Percentiles rank a stretch among this genome's conserved stretches.
phyloP scores from a whole-genome alignment of 2,888 invertebrate genomes.

The Anthoptus insignis region DNA sequence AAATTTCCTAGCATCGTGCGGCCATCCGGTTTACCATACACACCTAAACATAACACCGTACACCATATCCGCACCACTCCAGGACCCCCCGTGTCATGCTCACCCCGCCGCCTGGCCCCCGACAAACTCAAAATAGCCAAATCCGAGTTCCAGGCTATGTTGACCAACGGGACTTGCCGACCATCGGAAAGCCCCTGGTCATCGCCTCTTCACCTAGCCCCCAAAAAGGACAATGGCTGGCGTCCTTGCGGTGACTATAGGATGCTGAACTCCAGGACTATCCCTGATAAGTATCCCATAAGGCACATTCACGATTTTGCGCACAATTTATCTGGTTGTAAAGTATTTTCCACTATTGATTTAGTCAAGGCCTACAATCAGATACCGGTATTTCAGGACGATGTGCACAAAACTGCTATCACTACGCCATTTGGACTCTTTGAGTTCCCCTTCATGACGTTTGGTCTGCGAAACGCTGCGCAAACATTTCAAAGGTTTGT shows the following conservation, averaged over 20 bases:
- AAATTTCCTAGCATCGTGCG: constrained; percentile 41
- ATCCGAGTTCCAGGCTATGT: constrained; percentile 55
- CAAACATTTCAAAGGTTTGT: constrained; percentile 66
- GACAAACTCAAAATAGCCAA: constrained; percentile 53
- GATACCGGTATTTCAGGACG: constrained; percentile 59
- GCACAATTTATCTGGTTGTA: constrained; percentile 39
- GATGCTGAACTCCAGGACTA: constrained; percentile 54
- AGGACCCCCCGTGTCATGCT: constrained; percentile 51
- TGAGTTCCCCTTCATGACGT: constrained; percentile 58
- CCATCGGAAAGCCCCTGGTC: constrained; percentile 55
- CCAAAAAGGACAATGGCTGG: constrained; percentile 49
- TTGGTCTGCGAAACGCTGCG: constrained; percentile 65
- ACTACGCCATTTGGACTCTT: constrained; percentile 58
- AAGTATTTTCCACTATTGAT: constrained; percentile 38
- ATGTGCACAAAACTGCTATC: constrained; percentile 61
- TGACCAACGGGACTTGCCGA: constrained; percentile 54
- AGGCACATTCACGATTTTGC: constrained; percentile 43
- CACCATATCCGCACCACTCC: constrained; percentile 54
- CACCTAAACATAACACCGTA: constrained; percentile 44
- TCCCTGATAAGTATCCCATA: constrained; percentile 58
- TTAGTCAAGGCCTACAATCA: constrained; percentile 61
- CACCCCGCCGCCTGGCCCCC: constrained; percentile 55
- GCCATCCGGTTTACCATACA: constrained; percentile 31
- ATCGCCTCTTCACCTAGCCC: constrained; percentile 55
- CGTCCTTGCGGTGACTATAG: constrained; percentile 61